Evolutionary conservation across 1,140 invertebrate genomes (phyloP).

Genomic region (Drosophila ercepeae): DNA sequence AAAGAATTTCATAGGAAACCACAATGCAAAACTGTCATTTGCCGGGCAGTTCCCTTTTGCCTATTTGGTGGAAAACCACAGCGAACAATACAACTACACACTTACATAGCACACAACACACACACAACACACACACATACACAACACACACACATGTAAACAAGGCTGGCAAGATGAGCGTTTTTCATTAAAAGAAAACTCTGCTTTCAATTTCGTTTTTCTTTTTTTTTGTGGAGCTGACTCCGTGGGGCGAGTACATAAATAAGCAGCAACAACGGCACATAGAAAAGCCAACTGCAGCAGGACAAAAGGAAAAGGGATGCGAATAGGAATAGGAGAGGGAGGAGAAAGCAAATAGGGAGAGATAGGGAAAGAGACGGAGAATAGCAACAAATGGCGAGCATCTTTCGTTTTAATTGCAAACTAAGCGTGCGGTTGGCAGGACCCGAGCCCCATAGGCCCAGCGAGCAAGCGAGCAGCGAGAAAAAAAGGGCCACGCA

Average conservation of each 20-base stretch:
- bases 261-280: slow-evolving; percentile 57
- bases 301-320: slow-evolving; percentile 12
- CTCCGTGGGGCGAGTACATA: slow-evolving; percentile 63
- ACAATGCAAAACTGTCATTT: slow-evolving; percentile 58
- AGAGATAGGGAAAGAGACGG: slow-evolving; percentile 6
- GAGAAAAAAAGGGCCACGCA: slow-evolving; percentile 28
- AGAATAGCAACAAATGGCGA: slow-evolving; percentile 62
- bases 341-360: not conserved
- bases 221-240: slow-evolving; percentile 25
- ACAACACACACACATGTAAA: slow-evolving; percentile 27
- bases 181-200: slow-evolving; percentile 77
- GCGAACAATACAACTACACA: slow-evolving; percentile 31
- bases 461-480: slow-evolving; percentile 3
- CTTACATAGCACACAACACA: too few species aligned
- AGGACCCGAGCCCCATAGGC: slow-evolving; percentile 44
- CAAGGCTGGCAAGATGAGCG: slow-evolving; percentile 36
- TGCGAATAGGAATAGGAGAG: slow-evolving; percentile 7
- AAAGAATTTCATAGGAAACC: slow-evolving; percentile 42
- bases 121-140: slow-evolving; percentile 12
- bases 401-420: slow-evolving; percentile 80
- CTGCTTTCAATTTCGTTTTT: slow-evolving; percentile 48
- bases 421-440: slow-evolving; percentile 81
- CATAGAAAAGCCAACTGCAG: slow-evolving; percentile 41
- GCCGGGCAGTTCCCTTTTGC: slow-evolving; percentile 22
- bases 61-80: slow-evolving; percentile 30